These are phyloP conservation scores for Papilio xuthus DNA, from an alignment of 1,140 invertebrate species.

Conservation along the genomic window DNA sequence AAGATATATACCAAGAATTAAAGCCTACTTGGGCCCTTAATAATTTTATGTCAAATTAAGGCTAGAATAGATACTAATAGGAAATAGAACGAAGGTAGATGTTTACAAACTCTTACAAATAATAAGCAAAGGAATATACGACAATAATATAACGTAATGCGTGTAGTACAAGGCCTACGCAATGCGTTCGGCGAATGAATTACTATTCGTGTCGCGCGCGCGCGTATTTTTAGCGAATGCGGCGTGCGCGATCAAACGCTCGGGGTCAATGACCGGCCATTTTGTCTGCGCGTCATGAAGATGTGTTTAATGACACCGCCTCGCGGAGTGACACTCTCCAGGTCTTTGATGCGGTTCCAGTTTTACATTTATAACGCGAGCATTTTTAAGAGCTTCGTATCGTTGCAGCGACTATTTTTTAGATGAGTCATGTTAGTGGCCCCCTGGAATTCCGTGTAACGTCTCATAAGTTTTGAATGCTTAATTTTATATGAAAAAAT, in stretches of 20 bases:
- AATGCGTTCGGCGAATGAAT: constrained; percentile 28
- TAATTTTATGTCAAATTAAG: no score
- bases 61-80: no score
- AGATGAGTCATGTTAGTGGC: background rate
- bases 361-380: constrained; percentile 4
- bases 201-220: constrained; percentile 44
- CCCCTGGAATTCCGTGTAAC: background rate
- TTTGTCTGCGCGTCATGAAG: constrained; percentile 54
- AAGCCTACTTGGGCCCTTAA: no score
- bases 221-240: constrained; percentile 68
- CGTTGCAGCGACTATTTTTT: background rate
- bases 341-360: constrained; percentile 15
- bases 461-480: background rate
- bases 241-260: constrained; percentile 55
- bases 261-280: constrained; percentile 56
- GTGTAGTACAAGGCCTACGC: background rate
- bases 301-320: constrained; percentile 46
- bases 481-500: no score
- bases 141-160: background rate
- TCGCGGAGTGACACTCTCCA: background rate
- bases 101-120: background rate
- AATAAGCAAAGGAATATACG: background rate
- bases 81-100: background rate
- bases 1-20: no score
- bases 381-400: background rate